Base-by-base conservation (phyloP, 2,888 invertebrate species). In the Operophtera brumata region DNA sequence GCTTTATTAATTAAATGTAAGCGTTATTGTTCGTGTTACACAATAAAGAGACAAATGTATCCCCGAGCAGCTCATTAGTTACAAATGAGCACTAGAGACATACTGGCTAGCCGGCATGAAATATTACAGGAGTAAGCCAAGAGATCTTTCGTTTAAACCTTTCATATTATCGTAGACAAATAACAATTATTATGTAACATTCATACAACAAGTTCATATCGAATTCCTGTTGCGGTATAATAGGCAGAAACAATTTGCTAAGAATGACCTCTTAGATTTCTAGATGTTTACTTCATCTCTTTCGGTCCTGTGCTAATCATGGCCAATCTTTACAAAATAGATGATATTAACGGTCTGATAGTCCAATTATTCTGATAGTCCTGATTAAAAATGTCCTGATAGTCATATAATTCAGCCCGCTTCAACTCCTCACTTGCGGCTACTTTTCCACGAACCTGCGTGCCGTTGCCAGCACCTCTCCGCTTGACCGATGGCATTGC, bases 401-500 rank as follows among this genome's bases (percentile, higher is more conserved):
- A 20, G 20, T 20, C 20, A 20, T 20, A 20, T 20, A 2, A 20
- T 20, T 20, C 20, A 36, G 8, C 4, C 13, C 53, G 53, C 53
- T 39, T 9, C 28, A 11, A 12, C 48, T 52, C 25, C n/a, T 55
- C 39, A 45, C 47, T 43, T 39, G 12, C 11, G 11, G 9, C 26
- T 39, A 46, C 14, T 46, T 40, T 75, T 74, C 74, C 47, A 13
- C 54, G 70, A 72, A 75, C 62, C 57, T 42, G 52, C 54, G 47
- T 54, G 62, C 54, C 35, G 48, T 61, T 73, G 70, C 70, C 74
- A 74, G 66, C 59, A 26, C 54, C 48, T 52, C 46, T 37, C 56
- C 37, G 42, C 61, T 59, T 67, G 74, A 76, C 59, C 68, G 66
- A 75, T 75, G 69, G 59, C 70, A 73, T 77, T 80, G 80, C 78